Conservation (phyloP, 2,888 invertebrate genomes). For the Brachynemurus nebulosus region DNA sequence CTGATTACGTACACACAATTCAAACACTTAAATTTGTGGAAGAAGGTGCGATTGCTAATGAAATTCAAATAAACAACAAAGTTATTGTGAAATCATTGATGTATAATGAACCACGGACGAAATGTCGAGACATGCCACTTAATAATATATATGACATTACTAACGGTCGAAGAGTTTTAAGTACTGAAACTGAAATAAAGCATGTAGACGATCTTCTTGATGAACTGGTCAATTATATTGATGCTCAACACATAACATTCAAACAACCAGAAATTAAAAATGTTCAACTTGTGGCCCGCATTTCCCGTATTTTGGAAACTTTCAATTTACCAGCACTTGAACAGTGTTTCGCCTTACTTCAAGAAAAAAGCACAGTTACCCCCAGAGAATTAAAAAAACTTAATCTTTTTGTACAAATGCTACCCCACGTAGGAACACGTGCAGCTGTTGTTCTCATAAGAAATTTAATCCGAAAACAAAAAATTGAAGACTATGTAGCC, state of each 20-base stretch:
- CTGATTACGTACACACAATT: no score
- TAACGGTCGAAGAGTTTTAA: conserved; percentile 25
- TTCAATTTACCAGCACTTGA: conserved; percentile 26
- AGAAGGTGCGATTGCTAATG: no score
- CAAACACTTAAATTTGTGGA: no score
- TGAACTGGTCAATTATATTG: conserved; percentile 26
- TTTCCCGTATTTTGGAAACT: conserved; percentile 24
- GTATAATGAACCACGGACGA: no score
- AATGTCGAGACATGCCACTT: conserved; percentile 13
- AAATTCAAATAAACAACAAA: no score
- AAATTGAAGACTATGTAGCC: conserved; percentile 25
- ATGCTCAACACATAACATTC: conserved; percentile 26
- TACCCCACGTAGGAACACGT: conserved; percentile 34
- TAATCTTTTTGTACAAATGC: conserved; percentile 30
- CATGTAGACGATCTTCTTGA: background rate
- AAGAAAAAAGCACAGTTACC: conserved; percentile 16
- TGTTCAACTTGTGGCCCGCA: conserved; percentile 26
- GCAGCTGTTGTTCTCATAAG: conserved; percentile 29
- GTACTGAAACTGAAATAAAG: conserved; percentile 20
- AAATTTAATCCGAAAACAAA: conserved; percentile 26
- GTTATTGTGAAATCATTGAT: no score
- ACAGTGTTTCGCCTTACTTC: conserved; percentile 20
- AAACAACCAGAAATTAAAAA: conserved; percentile 25
- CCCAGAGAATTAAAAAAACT: conserved; percentile 14
- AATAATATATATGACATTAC: conserved; percentile 26